These are phyloP conservation scores for Pipistrellus nathusii DNA, from an alignment of 2,797 vertebrate genomes.

Conservation along the genomic window DNA sequence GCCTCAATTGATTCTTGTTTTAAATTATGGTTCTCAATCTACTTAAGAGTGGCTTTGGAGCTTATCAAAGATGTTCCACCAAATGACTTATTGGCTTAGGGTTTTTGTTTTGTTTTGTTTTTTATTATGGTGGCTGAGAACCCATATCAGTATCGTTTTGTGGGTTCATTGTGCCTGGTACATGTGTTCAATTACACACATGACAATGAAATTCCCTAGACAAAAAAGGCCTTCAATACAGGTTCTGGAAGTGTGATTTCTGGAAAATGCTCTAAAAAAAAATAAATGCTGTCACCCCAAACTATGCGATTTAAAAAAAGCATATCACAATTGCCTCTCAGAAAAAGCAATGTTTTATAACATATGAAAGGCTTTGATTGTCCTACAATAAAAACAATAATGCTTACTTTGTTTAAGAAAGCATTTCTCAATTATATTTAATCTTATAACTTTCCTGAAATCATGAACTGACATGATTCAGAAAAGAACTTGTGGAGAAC, in stretches of 20 bases:
- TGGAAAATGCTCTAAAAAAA: not conserved
- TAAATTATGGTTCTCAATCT: not conserved
- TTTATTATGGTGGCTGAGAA: not conserved
- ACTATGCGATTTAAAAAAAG: not conserved
- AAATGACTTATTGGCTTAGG: not conserved
- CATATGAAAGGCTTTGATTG: not conserved
- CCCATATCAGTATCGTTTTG: not conserved
- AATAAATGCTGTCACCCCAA: not conserved
- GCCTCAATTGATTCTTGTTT: not conserved
- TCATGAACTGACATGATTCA: not conserved
- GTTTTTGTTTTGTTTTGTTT: not conserved
- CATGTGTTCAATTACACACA: not conserved
- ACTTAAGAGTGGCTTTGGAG: not conserved
- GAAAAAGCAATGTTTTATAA: not conserved
- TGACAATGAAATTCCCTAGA: not conserved
- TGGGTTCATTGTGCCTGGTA: not conserved
- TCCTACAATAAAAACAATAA: not conserved
- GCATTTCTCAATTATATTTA: not conserved
- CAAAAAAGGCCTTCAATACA: not conserved
- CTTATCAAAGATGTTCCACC: not conserved
- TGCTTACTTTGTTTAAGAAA: slow-evolving; percentile 44
- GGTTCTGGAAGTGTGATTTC: not conserved
- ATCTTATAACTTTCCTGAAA: not conserved
- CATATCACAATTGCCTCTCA: not conserved
- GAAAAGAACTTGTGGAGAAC: not conserved